Conservation (phyloP, 2,113 vertebrate species). For the Morone saxatilis region DNA sequence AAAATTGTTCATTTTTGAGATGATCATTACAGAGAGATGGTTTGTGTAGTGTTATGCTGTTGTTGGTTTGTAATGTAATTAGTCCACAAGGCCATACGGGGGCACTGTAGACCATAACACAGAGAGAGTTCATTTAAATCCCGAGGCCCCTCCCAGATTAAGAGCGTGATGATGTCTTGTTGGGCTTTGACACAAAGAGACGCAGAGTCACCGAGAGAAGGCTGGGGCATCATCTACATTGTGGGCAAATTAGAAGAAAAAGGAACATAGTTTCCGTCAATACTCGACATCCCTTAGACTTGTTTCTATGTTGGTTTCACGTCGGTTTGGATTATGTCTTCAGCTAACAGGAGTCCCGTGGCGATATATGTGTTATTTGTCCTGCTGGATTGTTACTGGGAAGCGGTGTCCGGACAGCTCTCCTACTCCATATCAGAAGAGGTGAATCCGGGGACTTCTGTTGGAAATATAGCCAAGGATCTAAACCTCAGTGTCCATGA, state of each 20-base stretch:
- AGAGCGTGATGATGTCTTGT: not conserved
- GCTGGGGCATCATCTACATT: not conserved
- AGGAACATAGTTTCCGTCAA: fast-evolving
- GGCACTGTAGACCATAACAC: slow-evolving; percentile 47
- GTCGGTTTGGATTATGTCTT: slow-evolving; percentile 56
- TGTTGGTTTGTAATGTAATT: not conserved
- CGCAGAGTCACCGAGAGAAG: slow-evolving; percentile 2
- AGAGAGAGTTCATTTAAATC: not conserved
- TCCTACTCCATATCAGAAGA: slow-evolving; percentile 78
- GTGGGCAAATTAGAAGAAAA: slow-evolving; percentile 2
- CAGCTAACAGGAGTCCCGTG: not conserved
- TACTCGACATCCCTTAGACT: not conserved
- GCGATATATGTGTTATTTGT: slow-evolving; percentile 31
- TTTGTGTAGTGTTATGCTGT: not conserved
- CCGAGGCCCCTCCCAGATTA: slow-evolving; percentile 4
- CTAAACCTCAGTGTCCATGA: slow-evolving; percentile 71
- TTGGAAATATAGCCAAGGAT: slow-evolving; percentile 83
- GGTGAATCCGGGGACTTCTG: slow-evolving; percentile 72
- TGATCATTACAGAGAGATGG: not conserved
- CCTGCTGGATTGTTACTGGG: slow-evolving; percentile 36
- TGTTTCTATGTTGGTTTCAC: not conserved
- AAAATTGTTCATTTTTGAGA: not conserved
- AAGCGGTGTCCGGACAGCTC: slow-evolving; percentile 54
- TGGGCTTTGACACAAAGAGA: slow-evolving; percentile 52
- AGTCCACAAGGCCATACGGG: not conserved